These are phyloP conservation scores for Apteryx owenii DNA, from an alignment of 2,113 vertebrate genomes.

Conservation along the genomic window DNA sequence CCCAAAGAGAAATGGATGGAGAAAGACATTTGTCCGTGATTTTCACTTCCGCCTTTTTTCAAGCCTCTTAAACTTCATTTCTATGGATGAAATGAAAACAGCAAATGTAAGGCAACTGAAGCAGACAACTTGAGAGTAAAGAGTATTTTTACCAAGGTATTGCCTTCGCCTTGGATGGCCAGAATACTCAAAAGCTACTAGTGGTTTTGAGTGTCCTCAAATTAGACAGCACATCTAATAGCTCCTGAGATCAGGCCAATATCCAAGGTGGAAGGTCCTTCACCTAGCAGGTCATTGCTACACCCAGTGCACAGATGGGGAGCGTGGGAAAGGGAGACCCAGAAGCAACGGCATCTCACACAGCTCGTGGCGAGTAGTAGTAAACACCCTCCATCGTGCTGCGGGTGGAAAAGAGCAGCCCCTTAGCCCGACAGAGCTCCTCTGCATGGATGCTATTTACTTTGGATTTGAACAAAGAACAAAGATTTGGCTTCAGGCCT, in stretches of 20 bases:
- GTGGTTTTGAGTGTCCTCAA: not conserved
- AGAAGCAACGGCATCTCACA: accelerated
- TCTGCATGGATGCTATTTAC: not conserved
- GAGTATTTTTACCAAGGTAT: not conserved
- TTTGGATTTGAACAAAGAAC: constrained; percentile 26
- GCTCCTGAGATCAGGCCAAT: not conserved
- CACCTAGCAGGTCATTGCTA: not conserved
- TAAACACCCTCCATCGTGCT: not conserved
- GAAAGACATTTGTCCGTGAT: not conserved
- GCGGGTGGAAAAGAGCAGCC: not conserved
- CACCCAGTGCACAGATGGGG: accelerated
- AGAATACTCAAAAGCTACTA: not conserved
- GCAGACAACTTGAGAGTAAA: not conserved
- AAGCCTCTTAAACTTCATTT: not conserved
- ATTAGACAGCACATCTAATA: not conserved
- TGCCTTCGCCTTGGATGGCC: not conserved
- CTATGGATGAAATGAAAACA: not conserved
- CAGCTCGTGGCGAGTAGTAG: not conserved
- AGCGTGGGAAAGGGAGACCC: not conserved
- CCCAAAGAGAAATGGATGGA: not conserved
- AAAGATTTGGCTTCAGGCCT: constrained; percentile 24
- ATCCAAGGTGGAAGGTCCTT: not conserved
- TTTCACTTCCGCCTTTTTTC: not conserved
- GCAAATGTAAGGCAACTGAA: not conserved
- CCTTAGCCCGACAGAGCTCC: not conserved